phyloP scores from a whole-genome alignment of 2,113 vertebrate species.

The Parus major region DNA sequence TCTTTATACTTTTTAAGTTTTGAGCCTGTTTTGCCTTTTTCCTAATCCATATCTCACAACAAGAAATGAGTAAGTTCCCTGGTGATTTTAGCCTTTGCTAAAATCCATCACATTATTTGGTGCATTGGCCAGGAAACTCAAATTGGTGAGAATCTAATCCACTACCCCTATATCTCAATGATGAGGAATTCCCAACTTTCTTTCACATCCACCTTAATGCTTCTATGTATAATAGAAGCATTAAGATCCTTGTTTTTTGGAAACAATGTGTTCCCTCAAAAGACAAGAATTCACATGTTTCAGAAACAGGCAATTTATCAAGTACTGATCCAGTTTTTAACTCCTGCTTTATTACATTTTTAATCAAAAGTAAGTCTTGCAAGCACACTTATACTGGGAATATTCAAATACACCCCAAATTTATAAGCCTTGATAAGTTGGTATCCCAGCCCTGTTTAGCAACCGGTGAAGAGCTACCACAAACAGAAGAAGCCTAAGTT shows the following conservation, averaged over 20 bases:
- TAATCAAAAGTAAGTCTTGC: background rate
- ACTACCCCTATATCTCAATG: background rate
- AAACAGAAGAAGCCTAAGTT: background rate
- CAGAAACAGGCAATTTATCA: background rate
- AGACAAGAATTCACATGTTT: background rate
- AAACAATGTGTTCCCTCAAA: rapidly evolving
- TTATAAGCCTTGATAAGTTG: background rate
- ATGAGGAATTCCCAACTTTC: background rate
- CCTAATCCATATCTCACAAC: no score
- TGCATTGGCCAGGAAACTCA: no score
- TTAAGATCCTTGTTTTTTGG: background rate
- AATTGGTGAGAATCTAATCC: no score
- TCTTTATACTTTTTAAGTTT: no score
- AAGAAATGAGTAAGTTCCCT: no score
- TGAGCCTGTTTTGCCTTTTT: no score
- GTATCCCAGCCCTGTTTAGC: background rate
- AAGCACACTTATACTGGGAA: background rate
- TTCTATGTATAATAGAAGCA: background rate
- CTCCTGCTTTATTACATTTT: background rate
- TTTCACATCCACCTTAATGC: background rate
- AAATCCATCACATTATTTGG: no score
- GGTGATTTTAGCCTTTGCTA: no score
- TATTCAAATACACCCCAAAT: background rate
- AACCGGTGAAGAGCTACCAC: background rate
- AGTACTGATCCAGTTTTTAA: background rate